These are phyloP conservation scores for Patiria miniata DNA, from an alignment of 35 echinoderm and acorn worm species.

Conservation along the genomic window DNA sequence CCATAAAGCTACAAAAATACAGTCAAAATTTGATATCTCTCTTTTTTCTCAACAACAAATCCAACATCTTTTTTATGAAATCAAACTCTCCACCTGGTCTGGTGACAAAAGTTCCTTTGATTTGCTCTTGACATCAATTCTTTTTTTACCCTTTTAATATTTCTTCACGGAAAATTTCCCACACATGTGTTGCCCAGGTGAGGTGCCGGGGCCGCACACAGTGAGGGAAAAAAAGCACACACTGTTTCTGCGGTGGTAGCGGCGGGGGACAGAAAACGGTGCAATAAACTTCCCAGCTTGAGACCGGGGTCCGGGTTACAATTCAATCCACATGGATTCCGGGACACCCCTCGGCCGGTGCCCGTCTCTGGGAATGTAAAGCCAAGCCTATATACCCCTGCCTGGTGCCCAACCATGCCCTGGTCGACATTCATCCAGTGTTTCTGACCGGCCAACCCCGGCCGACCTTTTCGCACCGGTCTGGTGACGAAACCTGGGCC, in stretches of 20 bases:
- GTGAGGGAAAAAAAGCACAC: neutral
- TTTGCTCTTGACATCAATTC: too few species aligned
- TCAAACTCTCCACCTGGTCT: too few species aligned
- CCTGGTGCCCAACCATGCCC: neutral
- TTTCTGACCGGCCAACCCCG: neutral
- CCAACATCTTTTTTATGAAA: too few species aligned
- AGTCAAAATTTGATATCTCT: too few species aligned
- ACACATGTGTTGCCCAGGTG: conserved; percentile 1
- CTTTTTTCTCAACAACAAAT: too few species aligned
- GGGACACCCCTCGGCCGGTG: neutral
- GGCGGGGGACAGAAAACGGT: neutral
- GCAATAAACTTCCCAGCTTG: conserved; percentile 19
- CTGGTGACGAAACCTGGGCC: neutral
- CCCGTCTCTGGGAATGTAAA: neutral
- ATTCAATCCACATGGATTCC: neutral
- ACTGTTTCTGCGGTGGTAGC: neutral
- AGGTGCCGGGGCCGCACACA: neutral
- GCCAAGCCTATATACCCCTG: too few species aligned
- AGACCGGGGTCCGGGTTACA: neutral
- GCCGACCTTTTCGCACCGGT: conserved; percentile 8
- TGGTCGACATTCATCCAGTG: too few species aligned
- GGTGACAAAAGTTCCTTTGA: too few species aligned
- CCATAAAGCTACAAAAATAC: too few species aligned
- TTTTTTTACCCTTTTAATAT: too few species aligned
- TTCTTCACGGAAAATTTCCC: neutral